A percentile compares a stretch with the other conserved stretches of the same genome.
Evolutionary conservation across 2,797 vertebrate species (phyloP).

Genomic region (Triplophysa yarkandensis): DNA sequence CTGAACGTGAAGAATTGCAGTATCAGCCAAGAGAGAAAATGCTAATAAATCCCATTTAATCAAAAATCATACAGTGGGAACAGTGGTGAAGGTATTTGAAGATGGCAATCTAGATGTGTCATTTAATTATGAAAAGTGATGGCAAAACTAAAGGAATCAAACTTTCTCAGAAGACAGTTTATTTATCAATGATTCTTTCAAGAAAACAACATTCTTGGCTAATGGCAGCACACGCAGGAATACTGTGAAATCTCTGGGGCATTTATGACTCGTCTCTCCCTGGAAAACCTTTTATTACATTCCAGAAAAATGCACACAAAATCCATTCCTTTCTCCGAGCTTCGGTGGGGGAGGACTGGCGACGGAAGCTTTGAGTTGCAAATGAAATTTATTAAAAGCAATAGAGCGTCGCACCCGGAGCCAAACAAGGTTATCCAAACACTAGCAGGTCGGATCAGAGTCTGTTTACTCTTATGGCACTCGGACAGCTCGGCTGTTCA

Average conservation of each 20-base stretch:
- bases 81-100: slow-evolving; percentile 2
- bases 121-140: slow-evolving; percentile 28
- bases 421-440: slow-evolving; percentile 51
- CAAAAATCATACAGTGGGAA: background rate
- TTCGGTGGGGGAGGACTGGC: slow-evolving; percentile 24
- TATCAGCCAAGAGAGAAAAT: background rate
- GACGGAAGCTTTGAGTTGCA: slow-evolving; percentile 44
- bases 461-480: slow-evolving; percentile 18
- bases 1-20: background rate
- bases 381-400: slow-evolving; percentile 51
- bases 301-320: slow-evolving; percentile 32
- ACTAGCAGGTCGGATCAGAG: slow-evolving; percentile 27
- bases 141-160: background rate
- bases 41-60: background rate
- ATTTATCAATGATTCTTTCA: slow-evolving; percentile 11
- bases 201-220: slow-evolving; percentile 24
- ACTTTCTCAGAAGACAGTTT: slow-evolving; percentile 20
- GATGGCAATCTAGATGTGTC: background rate
- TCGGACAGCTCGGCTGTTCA: slow-evolving; percentile 28
- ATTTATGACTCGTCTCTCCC: background rate
- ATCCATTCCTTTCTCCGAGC: slow-evolving; percentile 32
- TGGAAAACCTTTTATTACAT: slow-evolving; percentile 40
- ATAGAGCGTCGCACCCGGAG: slow-evolving; percentile 44
- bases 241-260: slow-evolving; percentile 26
- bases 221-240: slow-evolving; percentile 30